These are phyloP conservation scores for Brachyhypopomus occidentalis DNA, from an alignment of 2,113 vertebrate genomes.

Conservation along the genomic window DNA sequence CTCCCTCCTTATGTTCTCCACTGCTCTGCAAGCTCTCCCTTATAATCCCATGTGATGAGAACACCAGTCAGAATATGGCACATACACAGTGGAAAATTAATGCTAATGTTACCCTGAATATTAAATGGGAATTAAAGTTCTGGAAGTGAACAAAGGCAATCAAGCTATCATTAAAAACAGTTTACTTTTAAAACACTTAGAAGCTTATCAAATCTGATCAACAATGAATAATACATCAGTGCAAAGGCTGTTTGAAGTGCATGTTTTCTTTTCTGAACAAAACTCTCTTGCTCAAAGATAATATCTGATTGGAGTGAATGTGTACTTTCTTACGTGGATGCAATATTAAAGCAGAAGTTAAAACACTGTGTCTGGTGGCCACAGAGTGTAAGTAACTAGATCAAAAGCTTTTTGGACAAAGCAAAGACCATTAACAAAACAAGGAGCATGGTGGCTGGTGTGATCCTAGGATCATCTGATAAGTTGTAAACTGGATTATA, in stretches of 20 bases:
- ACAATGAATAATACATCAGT: slow-evolving; percentile 33
- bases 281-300: neutral
- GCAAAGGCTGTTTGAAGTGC: neutral
- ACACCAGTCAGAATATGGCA: slow-evolving; percentile 46
- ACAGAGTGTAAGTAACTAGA: neutral
- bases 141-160: slow-evolving; percentile 36
- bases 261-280: neutral
- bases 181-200: slow-evolving; percentile 23
- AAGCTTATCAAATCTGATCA: slow-evolving; percentile 57
- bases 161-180: slow-evolving; percentile 56
- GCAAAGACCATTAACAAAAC: slow-evolving; percentile 21
- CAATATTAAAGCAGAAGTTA: neutral
- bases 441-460: neutral
- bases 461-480: slow-evolving; percentile 43
- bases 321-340: neutral
- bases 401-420: slow-evolving; percentile 26
- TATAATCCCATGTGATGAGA: slow-evolving; percentile 68
- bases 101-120: slow-evolving; percentile 59
- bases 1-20: neutral
- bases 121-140: slow-evolving; percentile 62
- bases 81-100: slow-evolving; percentile 53
- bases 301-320: neutral
- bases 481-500: slow-evolving; percentile 65
- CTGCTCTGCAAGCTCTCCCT: slow-evolving; percentile 41
- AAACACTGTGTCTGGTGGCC: neutral